These are phyloP conservation scores for Phaenicophaeus curvirostris DNA, from an alignment of 2,797 vertebrate species.

Conservation along the genomic window DNA sequence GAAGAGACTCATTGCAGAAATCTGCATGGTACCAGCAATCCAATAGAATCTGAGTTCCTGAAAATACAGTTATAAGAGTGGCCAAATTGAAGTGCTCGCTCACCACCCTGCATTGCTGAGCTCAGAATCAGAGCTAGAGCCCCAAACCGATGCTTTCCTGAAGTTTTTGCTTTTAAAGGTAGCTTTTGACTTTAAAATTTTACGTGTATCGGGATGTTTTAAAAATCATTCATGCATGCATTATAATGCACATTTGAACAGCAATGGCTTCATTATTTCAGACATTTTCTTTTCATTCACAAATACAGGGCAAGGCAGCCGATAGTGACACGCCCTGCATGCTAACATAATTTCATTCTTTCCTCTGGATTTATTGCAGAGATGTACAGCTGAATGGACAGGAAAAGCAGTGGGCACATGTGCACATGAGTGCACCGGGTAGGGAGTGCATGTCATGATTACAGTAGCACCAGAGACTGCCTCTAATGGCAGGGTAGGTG, in stretches of 20 bases:
- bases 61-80: accelerated
- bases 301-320: neutral
- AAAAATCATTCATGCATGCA: too few species aligned
- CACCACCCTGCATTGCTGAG: accelerated
- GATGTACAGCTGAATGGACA: neutral
- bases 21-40: accelerated
- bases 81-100: neutral
- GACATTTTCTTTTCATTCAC: neutral
- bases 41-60: accelerated
- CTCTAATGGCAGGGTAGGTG: too few species aligned
- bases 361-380: neutral
- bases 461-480: neutral
- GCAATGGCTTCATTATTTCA: neutral
- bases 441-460: accelerated
- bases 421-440: accelerated
- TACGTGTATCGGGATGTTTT: neutral
- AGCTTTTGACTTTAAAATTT: neutral
- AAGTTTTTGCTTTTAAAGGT: neutral
- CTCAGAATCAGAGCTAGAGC: neutral
- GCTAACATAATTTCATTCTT: neutral
- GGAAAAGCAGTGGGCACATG: neutral
- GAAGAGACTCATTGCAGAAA: accelerated
- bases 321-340: accelerated
- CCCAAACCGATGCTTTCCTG: neutral
- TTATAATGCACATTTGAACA: neutral